These are phyloP conservation scores for Notothenia coriiceps DNA, from an alignment of 2,113 vertebrate genomes.

Conservation along the genomic window DNA sequence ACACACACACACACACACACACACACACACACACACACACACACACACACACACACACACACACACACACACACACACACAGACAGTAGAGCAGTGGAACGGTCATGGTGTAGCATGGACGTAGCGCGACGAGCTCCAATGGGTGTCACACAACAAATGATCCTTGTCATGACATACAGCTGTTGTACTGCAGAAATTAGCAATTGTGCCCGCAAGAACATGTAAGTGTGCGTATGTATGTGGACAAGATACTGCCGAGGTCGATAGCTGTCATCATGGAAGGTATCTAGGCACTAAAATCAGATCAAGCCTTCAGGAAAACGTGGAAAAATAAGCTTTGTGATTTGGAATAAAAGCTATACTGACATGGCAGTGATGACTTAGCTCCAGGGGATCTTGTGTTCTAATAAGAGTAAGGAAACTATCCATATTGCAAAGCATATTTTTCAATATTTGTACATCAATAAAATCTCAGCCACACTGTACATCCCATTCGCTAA, in stretches of 20 bases:
- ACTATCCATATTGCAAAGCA: conserved; percentile 29
- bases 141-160: conserved; percentile 64
- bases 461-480: conserved; percentile 36
- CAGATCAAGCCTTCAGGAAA: conserved; percentile 22
- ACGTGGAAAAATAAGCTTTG: neutral
- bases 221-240: neutral
- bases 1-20: conserved; percentile 12
- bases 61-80: conserved; percentile 10
- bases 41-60: conserved; percentile 11
- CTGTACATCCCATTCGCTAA: conserved; percentile 22
- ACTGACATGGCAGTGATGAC: conserved; percentile 38
- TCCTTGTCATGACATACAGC: conserved; percentile 61
- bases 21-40: conserved; percentile 3
- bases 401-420: conserved; percentile 40
- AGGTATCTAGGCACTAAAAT: conserved; percentile 14
- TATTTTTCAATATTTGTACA: conserved; percentile 12
- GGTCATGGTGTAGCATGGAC: conserved; percentile 63
- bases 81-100: conserved; percentile 37
- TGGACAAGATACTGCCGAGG: neutral
- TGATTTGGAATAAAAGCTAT: conserved; percentile 53
- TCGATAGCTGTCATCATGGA: conserved; percentile 12
- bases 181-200: conserved; percentile 29
- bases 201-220: conserved; percentile 28
- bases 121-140: conserved; percentile 40
- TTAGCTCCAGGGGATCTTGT: conserved; percentile 26